Percentiles rank a stretch among this genome's conserved stretches.
phyloP scores from a whole-genome alignment of 2,113 vertebrate genomes.

The Ancistrus triradiatus region DNA sequence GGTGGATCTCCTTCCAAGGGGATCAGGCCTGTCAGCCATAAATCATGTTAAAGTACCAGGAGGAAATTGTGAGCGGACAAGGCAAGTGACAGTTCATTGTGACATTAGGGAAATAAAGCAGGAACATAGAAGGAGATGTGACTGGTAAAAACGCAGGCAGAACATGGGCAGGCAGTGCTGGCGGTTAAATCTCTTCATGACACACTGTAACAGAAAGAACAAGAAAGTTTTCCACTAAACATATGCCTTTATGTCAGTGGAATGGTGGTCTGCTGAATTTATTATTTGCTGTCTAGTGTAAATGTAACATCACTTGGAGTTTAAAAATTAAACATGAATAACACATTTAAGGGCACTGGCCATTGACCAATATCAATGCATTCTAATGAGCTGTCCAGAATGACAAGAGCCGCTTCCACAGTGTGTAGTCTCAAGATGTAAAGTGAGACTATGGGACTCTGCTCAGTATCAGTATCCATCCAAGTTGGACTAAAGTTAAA shows the following conservation, averaged over 20 bases:
- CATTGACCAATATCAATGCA: background rate
- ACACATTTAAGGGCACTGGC: background rate
- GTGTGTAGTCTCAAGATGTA: too few relatives aligned
- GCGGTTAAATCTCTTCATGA: slow-evolving; percentile 1
- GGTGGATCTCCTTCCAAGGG: slow-evolving; percentile 69
- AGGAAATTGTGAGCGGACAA: slow-evolving; percentile 75
- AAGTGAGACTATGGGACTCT: too few relatives aligned
- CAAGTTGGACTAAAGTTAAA: too few relatives aligned
- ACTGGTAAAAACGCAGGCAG: background rate
- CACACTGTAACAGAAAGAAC: too few relatives aligned
- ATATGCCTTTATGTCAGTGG: background rate
- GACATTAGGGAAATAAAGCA: slow-evolving; percentile 70
- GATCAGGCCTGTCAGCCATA: slow-evolving; percentile 75
- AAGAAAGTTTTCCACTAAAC: background rate
- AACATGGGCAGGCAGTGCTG: background rate
- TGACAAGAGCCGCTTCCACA: slow-evolving; percentile 33
- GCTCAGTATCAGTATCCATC: too few relatives aligned
- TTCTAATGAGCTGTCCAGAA: slow-evolving; percentile 15
- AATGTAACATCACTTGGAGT: background rate
- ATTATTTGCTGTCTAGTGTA: background rate
- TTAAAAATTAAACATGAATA: slow-evolving; percentile 1
- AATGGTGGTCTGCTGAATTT: background rate
- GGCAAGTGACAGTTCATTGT: slow-evolving; percentile 63
- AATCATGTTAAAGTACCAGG: slow-evolving; percentile 81
- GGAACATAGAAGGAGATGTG: slow-evolving; percentile 22